Evolutionary conservation across 2,888 invertebrate species (phyloP).

Genomic region (Thecocarcelia acutangulata): DNA sequence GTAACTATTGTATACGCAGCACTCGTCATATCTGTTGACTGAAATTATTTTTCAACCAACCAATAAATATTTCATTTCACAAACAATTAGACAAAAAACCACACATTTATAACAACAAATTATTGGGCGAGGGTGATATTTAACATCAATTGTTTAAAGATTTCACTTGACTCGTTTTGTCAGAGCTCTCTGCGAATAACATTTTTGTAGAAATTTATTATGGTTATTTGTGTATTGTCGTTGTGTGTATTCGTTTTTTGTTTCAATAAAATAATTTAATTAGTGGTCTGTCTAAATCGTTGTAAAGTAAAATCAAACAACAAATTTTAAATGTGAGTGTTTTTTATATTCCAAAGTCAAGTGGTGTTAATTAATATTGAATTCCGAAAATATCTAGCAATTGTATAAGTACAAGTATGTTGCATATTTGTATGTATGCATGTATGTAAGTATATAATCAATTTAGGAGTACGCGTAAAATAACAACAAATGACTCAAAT

Average conservation of each 20-base stretch:
- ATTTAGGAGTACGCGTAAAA: background rate
- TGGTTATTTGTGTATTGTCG: background rate
- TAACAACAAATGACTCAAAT: too few species aligned
- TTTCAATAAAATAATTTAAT: slow-evolving; percentile 67
- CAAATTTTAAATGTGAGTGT: slow-evolving; percentile 10
- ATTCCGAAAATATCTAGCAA: slow-evolving; percentile 38
- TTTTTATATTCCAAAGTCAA: slow-evolving; percentile 75
- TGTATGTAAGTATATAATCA: background rate
- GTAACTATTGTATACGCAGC: too few species aligned
- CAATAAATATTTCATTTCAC: slow-evolving; percentile 40
- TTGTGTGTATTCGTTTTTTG: slow-evolving; percentile 13
- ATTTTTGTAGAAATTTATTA: slow-evolving; percentile 50
- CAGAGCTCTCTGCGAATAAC: slow-evolving; percentile 19
- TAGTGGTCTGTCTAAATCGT: slow-evolving; percentile 60
- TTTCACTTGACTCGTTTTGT: slow-evolving; percentile 45
- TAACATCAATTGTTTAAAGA: slow-evolving; percentile 55
- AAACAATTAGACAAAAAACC: slow-evolving; percentile 59
- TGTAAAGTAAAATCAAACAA: slow-evolving; percentile 34
- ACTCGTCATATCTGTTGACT: background rate
- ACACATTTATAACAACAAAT: slow-evolving; percentile 35
- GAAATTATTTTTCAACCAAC: slow-evolving; percentile 14
- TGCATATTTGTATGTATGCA: background rate
- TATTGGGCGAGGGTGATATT: slow-evolving; percentile 66
- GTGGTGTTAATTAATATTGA: slow-evolving; percentile 77
- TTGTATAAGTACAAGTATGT: slow-evolving; percentile 4